Base-by-base conservation (phyloP, 2,888 invertebrate species). In the Choreutis nemorana region DNA sequence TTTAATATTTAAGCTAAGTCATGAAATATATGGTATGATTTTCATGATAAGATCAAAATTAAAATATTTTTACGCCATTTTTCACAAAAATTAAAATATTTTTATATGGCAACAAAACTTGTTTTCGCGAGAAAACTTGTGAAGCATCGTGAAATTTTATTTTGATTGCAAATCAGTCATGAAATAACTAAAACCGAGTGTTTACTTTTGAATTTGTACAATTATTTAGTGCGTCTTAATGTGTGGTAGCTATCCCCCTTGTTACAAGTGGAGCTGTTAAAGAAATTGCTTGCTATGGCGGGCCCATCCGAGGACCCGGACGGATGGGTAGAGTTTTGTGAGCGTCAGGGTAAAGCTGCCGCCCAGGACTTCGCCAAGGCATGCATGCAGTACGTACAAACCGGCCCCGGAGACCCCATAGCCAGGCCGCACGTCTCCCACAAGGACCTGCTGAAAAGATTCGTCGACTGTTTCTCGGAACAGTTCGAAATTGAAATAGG, bases 291-390 rank as follows among this genome's bases (percentile, higher is more conserved):
- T 48, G 75, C 67, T 62, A 77, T 78, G 78, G 63, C 70, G 54
- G 81, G 81, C 64, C 79, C 80, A 59, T 81, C 81, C 67, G 83
- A 83, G 56, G 84, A 84, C 43, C 63, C 81, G 58, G 84, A 84
- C 58, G 83, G 83, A 65, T 92, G 91, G 91, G 83, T 85, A 55
- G 90, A 91, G 63, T 90, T 91, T 65, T 91, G 91, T 73, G 91
- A 92, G 67, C 86, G 91, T 61, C 93, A 94, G 73, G 92, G 92
- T 34, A 86, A 86, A 51, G 84, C 87, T 36, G 89, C 93, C 32
- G 92, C 92, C 35, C 87, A 89, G 51, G 92, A 93, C 71, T 94
- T 95, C 68, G 91, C 93, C 48, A 90, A 89, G 70, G 89, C 90
- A 49, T 92, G 92, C 67, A 83, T 89, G 42, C 87, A 87, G 42